phyloP scores from a whole-genome alignment of 1,140 invertebrate species.

The Drosophila kohkoa region DNA sequence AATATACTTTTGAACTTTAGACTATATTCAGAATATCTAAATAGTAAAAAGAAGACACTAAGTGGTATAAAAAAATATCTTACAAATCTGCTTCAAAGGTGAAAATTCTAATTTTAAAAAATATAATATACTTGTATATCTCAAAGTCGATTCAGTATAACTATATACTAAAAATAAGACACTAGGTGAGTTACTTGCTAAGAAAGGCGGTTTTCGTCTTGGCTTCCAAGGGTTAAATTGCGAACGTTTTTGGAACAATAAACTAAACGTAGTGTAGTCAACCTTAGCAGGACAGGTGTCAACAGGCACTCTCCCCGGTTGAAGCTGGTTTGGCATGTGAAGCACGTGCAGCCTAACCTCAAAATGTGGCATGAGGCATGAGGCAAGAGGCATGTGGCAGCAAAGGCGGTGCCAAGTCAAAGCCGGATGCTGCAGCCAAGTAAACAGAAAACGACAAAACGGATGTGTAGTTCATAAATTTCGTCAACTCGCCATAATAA shows the following conservation, averaged over 20 bases:
- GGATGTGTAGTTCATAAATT: slow-evolving; percentile 84
- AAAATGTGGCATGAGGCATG: slow-evolving; percentile 35
- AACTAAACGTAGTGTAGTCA: slow-evolving; percentile 47
- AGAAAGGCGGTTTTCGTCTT: no score
- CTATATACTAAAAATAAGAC: no score
- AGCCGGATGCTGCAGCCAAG: slow-evolving; percentile 68
- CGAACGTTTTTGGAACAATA: slow-evolving; percentile 32
- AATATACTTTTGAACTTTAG: no score
- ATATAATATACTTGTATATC: no score
- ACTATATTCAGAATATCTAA: no score
- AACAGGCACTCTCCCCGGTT: slow-evolving; percentile 17
- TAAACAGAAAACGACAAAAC: slow-evolving; percentile 71
- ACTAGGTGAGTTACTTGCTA: no score
- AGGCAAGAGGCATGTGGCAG: slow-evolving; percentile 15
- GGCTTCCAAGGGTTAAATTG: slow-evolving; percentile 38
- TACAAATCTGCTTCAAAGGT: no score
- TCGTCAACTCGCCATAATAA: slow-evolving; percentile 80
- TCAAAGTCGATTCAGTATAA: no score
- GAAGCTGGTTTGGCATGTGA: slow-evolving; percentile 57
- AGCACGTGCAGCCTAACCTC: slow-evolving; percentile 66
- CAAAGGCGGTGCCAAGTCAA: slow-evolving; percentile 13
- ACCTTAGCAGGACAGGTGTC: slow-evolving; percentile 59
- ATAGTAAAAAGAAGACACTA: no score
- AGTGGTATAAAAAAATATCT: no score
- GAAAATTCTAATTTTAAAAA: no score